Base-by-base conservation (phyloP, 1,140 invertebrate genomes). In the Drosophila lacertosa region DNA sequence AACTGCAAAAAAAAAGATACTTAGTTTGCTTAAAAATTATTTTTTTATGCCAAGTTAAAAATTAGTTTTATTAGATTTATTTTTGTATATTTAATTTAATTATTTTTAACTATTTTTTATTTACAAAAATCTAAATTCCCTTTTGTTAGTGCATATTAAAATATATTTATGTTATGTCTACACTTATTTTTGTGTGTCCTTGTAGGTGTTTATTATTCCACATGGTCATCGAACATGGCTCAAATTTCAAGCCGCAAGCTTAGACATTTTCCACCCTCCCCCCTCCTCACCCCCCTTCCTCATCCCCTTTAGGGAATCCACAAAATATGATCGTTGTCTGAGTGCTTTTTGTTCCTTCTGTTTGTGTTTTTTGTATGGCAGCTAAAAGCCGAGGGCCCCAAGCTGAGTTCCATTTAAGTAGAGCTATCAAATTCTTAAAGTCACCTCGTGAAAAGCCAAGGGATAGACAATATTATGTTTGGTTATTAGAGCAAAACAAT, bases 211-310 rank as follows among this genome's bases (percentile, higher is more conserved):
- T 71, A 15, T 35, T 55, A 45, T 15, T 26, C 11, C 32, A 20
- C 47, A 47, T 65, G 55, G 57, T 42, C 74, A 48, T 60, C 53
- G 60, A 57, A 29, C 10, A 48, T 29, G 51, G 47, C 70, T 83
- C 57, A 55, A 78, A 63, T 77, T 77, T 45, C 42, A 16, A 11
- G 26, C 73, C 58, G 15, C 26, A 44, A 62, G 62, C 63, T 13
- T 22, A 13, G 11, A 15, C n/a, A 50, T 35, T 55, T 6, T 15
- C 24, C 22, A 11, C 26, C 29, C 11, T 16, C 29, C 29, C 33
- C 20, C n/a, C 7, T 2, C 3, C 13, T n/a, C 22, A 24, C 13
- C 24, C 10, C 18, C 50, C 5, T 18, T 18, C 53, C 1, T 0
- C 16, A 3, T 11, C 11, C 13, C n/a, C n/a, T n/a, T n/a, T n/a